These are phyloP conservation scores for Amiota mariae DNA, from an alignment of 2,888 invertebrate species.

Conservation along the genomic window DNA sequence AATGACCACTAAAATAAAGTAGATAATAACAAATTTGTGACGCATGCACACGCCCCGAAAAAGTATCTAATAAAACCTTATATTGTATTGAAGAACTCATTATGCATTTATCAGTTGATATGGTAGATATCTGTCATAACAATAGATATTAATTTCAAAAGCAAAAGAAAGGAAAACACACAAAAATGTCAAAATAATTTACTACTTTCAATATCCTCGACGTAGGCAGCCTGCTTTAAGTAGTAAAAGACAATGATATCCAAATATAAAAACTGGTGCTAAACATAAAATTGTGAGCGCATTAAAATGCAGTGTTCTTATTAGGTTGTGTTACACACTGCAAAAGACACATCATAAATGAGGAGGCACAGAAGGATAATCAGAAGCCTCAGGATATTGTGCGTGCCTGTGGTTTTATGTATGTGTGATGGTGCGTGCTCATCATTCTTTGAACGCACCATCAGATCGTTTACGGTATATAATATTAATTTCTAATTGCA, in stretches of 20 bases:
- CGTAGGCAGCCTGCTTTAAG: background rate
- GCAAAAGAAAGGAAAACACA: conserved; percentile 29
- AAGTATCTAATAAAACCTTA: conserved; percentile 5
- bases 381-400: background rate
- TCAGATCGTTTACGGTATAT: conserved; percentile 37
- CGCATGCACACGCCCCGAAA: background rate
- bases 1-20: conserved; percentile 15
- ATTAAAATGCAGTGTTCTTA: conserved; percentile 61
- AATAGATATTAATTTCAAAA: conserved; percentile 46
- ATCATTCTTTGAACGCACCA: background rate
- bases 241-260: background rate
- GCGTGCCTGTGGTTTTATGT: background rate
- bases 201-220: conserved; percentile 20
- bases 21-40: background rate
- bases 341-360: conserved; percentile 36
- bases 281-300: conserved; percentile 50
- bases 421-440: background rate
- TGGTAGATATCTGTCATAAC: background rate
- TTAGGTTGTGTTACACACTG: conserved; percentile 30
- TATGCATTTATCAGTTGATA: conserved; percentile 24
- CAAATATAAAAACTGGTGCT: conserved; percentile 30
- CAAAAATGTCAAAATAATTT: conserved; percentile 40
- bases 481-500: conserved; percentile 72
- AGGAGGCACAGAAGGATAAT: background rate
- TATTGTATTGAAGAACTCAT: background rate